These are phyloP conservation scores for Heterocephalus glaber DNA, from an alignment of 2,113 vertebrate species.

Conservation along the genomic window DNA sequence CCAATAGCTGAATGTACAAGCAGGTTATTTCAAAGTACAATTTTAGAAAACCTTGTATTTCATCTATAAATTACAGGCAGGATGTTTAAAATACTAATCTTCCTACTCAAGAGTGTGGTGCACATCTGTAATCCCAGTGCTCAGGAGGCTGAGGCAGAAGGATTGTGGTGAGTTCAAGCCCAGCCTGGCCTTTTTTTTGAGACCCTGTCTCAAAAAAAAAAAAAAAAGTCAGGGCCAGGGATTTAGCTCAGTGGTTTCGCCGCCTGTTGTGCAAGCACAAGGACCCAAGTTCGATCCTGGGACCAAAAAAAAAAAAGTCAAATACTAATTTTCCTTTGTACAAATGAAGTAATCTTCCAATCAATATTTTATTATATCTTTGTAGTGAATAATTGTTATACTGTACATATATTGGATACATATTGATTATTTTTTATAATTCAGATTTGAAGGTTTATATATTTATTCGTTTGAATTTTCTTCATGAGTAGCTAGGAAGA, in stretches of 20 bases:
- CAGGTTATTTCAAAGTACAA: constrained; percentile 48
- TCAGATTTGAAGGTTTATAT: constrained; percentile 18
- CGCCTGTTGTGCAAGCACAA: no score
- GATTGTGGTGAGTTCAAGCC: not conserved
- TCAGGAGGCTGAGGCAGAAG: not conserved
- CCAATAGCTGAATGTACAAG: not conserved
- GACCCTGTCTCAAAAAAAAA: not conserved
- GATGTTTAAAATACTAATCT: constrained; percentile 22
- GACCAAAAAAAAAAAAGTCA: not conserved
- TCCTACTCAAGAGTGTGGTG: not conserved
- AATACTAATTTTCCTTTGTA: constrained; percentile 30
- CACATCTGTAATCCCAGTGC: not conserved
- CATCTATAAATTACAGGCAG: not conserved
- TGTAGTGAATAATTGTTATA: constrained; percentile 15
- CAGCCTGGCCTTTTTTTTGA: not conserved
- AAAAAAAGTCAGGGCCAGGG: not conserved
- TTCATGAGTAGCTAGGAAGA: constrained; percentile 18
- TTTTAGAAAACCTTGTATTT: constrained; percentile 44
- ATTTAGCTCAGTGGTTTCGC: no score
- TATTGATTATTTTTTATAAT: not conserved
- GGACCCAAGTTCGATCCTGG: no score
- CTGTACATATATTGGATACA: not conserved
- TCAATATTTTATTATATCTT: constrained; percentile 44
- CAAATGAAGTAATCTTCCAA: constrained; percentile 39
- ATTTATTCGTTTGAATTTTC: constrained; percentile 43